Evolutionary conservation across 1,140 invertebrate genomes (phyloP).

Genomic region (Drosophila kanapiae): DNA sequence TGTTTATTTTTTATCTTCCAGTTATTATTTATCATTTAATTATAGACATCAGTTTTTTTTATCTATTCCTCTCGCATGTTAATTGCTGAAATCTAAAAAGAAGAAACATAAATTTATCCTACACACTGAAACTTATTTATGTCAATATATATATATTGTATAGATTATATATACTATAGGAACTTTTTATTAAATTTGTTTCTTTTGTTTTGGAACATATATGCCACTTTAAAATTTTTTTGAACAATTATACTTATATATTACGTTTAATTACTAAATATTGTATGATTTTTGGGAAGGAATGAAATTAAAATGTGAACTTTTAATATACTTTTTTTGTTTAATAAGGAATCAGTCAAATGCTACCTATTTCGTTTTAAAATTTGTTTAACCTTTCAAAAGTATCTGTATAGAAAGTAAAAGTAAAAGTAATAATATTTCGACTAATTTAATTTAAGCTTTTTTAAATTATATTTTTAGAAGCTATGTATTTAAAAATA

Average conservation of each 20-base stretch:
- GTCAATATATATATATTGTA: background rate
- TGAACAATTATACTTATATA: constrained; percentile 2
- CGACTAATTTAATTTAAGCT: background rate
- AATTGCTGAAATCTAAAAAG: background rate
- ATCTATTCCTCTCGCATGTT: background rate
- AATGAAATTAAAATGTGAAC: background rate
- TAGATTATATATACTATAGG: constrained; percentile 2
- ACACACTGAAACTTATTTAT: background rate
- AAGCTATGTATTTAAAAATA: constrained; percentile 4
- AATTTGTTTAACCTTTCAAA: background rate
- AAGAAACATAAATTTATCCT: background rate
- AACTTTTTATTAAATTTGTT: constrained; percentile 6
- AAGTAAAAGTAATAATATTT: background rate
- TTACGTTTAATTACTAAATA: constrained; percentile 1
- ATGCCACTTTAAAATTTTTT: background rate
- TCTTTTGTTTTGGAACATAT: background rate
- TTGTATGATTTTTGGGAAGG: background rate
- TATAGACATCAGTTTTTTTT: constrained; percentile 1
- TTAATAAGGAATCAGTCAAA: constrained; percentile 8
- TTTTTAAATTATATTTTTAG: background rate
- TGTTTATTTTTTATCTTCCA: background rate
- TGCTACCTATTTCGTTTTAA: background rate
- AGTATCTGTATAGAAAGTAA: background rate
- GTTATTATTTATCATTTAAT: constrained; percentile 5
- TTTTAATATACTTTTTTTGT: background rate